Evolutionary conservation across 2,888 invertebrate genomes (phyloP).

Genomic region (Diaperis boleti): DNA sequence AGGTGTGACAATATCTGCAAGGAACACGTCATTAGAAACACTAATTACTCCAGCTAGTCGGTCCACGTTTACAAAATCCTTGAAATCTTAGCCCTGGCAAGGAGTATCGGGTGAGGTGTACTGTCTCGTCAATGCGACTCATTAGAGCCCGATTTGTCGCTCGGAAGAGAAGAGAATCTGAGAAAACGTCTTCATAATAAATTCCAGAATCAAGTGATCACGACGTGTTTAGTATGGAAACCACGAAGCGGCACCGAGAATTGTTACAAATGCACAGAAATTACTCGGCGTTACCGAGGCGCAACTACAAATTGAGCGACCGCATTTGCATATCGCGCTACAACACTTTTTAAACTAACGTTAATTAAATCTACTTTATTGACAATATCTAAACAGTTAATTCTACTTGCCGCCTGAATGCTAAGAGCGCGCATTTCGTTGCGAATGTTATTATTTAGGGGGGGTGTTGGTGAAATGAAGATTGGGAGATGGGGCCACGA

Average conservation of each 20-base stretch:
- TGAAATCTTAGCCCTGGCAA: conserved; percentile 34
- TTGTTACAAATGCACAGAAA: conserved; percentile 49
- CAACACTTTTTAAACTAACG: conserved; percentile 49
- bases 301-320: conserved; percentile 48
- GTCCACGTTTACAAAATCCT: conserved; percentile 31
- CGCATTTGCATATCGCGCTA: conserved; percentile 49
- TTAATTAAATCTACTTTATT: conserved; percentile 54
- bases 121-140: conserved; percentile 45
- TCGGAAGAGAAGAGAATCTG: too few relatives aligned
- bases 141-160: conserved; percentile 45
- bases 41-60: conserved; percentile 18
- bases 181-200: conserved; percentile 48
- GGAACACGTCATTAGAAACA: too few relatives aligned
- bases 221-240: conserved; percentile 50
- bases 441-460: neutral
- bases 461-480: too few relatives aligned
- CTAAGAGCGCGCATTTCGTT: conserved; percentile 37
- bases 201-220: conserved; percentile 49
- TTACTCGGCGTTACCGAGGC: conserved; percentile 44
- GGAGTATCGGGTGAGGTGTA: conserved; percentile 33
- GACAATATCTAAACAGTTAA: conserved; percentile 54
- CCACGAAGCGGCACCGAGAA: conserved; percentile 47
- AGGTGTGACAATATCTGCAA: conserved; percentile 1
- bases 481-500: too few relatives aligned
- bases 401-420: conserved; percentile 50